These are phyloP conservation scores for Oreochromis spilurus DNA, from an alignment of 2,113 vertebrate genomes.

Conservation along the genomic window DNA sequence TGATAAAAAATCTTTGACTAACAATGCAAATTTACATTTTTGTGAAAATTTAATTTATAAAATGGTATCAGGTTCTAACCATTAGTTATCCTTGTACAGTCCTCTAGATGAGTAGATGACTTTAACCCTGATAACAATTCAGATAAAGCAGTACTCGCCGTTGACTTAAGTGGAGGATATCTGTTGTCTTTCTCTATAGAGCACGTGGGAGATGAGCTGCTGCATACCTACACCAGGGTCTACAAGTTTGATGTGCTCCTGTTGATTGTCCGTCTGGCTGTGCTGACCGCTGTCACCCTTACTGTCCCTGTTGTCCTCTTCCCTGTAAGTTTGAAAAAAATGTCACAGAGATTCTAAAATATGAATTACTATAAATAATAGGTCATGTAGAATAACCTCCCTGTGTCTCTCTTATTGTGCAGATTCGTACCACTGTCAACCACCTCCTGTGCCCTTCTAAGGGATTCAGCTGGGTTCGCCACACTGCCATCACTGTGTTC, in stretches of 20 bases:
- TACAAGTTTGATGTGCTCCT: slow-evolving; percentile 80
- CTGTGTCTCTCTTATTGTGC: not conserved
- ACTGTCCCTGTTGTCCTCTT: slow-evolving; percentile 96
- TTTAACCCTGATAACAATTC: not conserved
- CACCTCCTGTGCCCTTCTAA: slow-evolving; percentile 82
- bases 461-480: slow-evolving; percentile 90
- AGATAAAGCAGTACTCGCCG: not conserved
- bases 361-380: too few species aligned
- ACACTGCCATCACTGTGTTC: slow-evolving; percentile 78
- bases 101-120: not conserved
- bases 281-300: slow-evolving; percentile 89
- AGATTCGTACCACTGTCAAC: slow-evolving; percentile 93
- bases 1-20: not conserved
- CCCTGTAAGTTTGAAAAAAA: slow-evolving; percentile 79
- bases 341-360: rapidly evolving
- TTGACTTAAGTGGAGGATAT: not conserved
- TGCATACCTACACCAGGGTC: slow-evolving; percentile 88
- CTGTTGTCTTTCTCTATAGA: slow-evolving; percentile 48
- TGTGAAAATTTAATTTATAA: too few species aligned
- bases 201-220: slow-evolving; percentile 84
- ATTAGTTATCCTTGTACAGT: not conserved
- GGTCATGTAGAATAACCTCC: not conserved
- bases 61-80: not conserved
- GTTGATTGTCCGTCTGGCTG: slow-evolving; percentile 90
- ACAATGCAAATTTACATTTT: too few species aligned